These are phyloP conservation scores for Cheilosia pagana DNA, from an alignment of 2,888 invertebrate species.

Conservation along the genomic window DNA sequence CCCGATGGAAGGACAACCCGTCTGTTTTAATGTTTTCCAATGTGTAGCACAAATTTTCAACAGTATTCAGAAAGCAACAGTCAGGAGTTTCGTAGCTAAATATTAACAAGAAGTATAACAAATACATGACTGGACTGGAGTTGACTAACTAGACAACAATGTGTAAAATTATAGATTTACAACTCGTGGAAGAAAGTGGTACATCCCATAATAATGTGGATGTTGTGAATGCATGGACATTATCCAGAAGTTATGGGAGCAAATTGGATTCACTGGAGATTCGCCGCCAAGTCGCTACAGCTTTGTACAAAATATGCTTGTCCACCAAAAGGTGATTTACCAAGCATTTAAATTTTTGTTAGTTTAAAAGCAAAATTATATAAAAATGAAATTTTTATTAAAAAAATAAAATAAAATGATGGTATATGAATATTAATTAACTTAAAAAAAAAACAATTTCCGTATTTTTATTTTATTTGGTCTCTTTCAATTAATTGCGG, in stretches of 20 bases:
- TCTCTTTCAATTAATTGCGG: no score
- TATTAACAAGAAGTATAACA: conserved; percentile 11
- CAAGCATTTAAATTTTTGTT: neutral
- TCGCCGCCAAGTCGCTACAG: conserved; percentile 3
- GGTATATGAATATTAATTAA: no score
- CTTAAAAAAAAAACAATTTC: no score
- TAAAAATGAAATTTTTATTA: no score
- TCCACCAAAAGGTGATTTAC: conserved; percentile 1
- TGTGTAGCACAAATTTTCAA: neutral
- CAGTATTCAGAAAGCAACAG: neutral
- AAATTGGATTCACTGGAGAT: conserved; percentile 5
- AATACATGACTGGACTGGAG: conserved; percentile 13
- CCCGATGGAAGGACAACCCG: no score
- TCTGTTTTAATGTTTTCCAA: no score
- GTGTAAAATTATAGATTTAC: conserved; percentile 1
- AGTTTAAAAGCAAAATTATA: no score
- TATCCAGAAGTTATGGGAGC: neutral
- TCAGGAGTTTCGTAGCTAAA: conserved; percentile 7
- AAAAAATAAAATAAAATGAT: no score
- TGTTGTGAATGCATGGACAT: conserved; percentile 6
- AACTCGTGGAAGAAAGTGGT: neutral
- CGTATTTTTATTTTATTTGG: no score
- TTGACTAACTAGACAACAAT: conserved; percentile 9
- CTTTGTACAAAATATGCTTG: conserved; percentile 7
- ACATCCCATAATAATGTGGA: neutral